Evolutionary conservation across 1,140 invertebrate genomes (phyloP).

Genomic region (Bicyclus anynana): DNA sequence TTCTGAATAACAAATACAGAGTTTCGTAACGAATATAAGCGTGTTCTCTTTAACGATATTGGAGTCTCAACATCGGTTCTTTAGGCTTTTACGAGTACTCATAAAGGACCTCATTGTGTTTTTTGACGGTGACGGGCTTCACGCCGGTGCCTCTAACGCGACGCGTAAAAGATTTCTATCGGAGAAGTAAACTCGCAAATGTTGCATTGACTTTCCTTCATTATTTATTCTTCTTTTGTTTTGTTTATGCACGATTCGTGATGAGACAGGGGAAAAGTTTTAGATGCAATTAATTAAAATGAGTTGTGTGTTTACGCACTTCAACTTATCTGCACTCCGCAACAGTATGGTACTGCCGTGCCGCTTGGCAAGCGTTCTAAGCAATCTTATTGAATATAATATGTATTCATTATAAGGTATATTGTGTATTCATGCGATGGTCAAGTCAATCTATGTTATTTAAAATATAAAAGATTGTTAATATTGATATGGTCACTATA

Average conservation of each 20-base stretch:
- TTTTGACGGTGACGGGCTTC: conserved; percentile 27
- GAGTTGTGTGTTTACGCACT: too few species aligned
- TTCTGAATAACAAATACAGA: conserved; percentile 4
- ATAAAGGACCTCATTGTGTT: conserved; percentile 24
- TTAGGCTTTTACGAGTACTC: conserved; percentile 27
- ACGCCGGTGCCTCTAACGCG: conserved; percentile 1
- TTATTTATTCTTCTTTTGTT: neutral
- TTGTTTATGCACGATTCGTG: neutral
- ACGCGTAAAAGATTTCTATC: conserved; percentile 16
- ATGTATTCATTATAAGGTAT: too few species aligned
- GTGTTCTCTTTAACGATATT: conserved; percentile 22
- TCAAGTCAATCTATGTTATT: too few species aligned
- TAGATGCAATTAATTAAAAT: too few species aligned
- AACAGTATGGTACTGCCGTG: too few species aligned
- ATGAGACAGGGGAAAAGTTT: too few species aligned
- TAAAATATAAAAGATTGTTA: too few species aligned
- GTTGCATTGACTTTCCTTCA: conserved; percentile 8
- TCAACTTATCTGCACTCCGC: too few species aligned
- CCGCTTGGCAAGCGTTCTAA: too few species aligned
- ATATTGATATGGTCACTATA: too few species aligned
- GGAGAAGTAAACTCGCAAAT: conserved; percentile 25
- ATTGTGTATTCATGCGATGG: too few species aligned
- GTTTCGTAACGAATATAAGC: conserved; percentile 10
- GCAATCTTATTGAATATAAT: too few species aligned
- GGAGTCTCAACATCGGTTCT: conserved; percentile 20